phyloP scores from a whole-genome alignment of 2,797 vertebrate genomes.

The Liasis olivaceus region DNA sequence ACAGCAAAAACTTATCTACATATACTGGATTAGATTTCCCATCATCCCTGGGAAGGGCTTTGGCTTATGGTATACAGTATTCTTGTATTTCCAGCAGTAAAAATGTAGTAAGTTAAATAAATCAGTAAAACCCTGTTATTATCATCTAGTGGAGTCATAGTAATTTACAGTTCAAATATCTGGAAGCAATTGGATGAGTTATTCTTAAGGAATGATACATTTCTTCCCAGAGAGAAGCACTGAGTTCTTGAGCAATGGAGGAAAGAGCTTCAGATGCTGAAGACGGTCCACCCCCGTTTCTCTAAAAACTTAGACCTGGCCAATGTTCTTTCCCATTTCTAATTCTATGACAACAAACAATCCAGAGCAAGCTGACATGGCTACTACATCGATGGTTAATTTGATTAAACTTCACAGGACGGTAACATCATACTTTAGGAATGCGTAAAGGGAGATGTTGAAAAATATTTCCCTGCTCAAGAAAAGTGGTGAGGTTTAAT shows the following conservation, averaged over 20 bases:
- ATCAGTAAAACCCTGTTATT: neutral
- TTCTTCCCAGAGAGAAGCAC: neutral
- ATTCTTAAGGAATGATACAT: neutral
- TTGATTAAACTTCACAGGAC: neutral
- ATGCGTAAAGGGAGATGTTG: neutral
- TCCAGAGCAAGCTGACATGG: neutral
- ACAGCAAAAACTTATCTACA: too few relatives aligned
- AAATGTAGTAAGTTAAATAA: neutral
- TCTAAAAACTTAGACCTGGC: neutral
- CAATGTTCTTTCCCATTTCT: neutral
- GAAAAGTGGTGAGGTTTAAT: neutral
- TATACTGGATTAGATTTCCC: neutral
- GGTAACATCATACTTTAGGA: neutral
- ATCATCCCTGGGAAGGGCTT: neutral
- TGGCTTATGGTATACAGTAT: neutral
- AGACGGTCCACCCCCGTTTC: too few relatives aligned
- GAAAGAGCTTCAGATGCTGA: neutral
- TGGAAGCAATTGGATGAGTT: neutral
- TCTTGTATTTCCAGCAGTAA: neutral
- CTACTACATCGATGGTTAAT: accelerated
- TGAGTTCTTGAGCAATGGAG: neutral
- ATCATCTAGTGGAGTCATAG: neutral
- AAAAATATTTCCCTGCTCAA: neutral
- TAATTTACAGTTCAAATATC: neutral
- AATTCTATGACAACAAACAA: neutral